Evolutionary conservation across 2,888 invertebrate species (phyloP).

Genomic region (Hypomecis atomaria): DNA sequence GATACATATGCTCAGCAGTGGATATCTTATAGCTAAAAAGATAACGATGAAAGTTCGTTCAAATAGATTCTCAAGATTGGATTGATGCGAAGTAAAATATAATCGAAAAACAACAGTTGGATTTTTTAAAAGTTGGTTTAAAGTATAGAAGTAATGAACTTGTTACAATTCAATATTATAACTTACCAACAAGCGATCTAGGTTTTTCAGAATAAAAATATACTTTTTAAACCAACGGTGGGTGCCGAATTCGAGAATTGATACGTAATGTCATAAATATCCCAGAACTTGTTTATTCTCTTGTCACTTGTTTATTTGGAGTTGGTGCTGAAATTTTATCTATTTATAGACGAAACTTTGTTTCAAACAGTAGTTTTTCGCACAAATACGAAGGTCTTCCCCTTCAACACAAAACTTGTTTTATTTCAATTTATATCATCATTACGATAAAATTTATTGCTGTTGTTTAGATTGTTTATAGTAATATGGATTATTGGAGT

Average conservation of each 20-base stretch:
- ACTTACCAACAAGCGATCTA: too few relatives aligned
- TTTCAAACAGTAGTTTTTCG: slow-evolving; percentile 45
- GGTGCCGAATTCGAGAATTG: background rate
- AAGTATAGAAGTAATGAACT: too few relatives aligned
- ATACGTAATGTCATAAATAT: background rate
- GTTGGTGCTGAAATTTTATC: slow-evolving; percentile 6
- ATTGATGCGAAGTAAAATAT: too few relatives aligned
- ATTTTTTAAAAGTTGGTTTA: too few relatives aligned
- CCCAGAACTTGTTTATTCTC: background rate
- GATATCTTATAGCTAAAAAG: too few relatives aligned
- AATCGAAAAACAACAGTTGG: too few relatives aligned
- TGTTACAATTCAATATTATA: too few relatives aligned
- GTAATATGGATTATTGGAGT: slow-evolving; percentile 3
- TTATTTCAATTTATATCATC: slow-evolving; percentile 16
- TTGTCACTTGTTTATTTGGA: background rate
- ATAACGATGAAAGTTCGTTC: too few relatives aligned
- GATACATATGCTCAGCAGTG: too few relatives aligned
- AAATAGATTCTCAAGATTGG: too few relatives aligned
- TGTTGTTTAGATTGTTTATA: slow-evolving; percentile 16
- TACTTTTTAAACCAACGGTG: too few relatives aligned
- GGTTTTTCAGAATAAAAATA: too few relatives aligned
- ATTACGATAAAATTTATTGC: slow-evolving; percentile 22
- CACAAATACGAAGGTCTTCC: slow-evolving; percentile 39
- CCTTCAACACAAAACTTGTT: slow-evolving; percentile 33
- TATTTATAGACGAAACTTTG: slow-evolving; percentile 40